Percentiles rank a stretch among this genome's conserved stretches.
Conservation (phyloP, 2,113 vertebrate species). For the Ictalurus punctatus region DNA sequence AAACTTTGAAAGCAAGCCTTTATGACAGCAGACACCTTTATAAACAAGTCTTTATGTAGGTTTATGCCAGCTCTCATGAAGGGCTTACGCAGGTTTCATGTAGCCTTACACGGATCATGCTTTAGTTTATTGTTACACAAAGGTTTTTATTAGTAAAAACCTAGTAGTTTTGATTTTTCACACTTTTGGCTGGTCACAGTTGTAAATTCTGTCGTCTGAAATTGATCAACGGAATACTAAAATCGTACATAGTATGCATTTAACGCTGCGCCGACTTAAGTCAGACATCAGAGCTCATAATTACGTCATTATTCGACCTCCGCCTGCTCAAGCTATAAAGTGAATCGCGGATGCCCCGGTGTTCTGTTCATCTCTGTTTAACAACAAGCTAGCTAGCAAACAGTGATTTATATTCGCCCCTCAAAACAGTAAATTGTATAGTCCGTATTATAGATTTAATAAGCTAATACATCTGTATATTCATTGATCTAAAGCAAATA, state of each 20-base stretch:
- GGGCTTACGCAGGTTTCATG: not conserved
- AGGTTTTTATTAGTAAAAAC: not conserved
- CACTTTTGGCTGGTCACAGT: not conserved
- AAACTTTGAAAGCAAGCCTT: not conserved
- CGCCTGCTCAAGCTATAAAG: not conserved
- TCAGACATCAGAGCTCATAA: not conserved
- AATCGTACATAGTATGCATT: not conserved
- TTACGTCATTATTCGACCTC: not conserved
- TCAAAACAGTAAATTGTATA: not conserved
- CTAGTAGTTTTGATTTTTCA: not conserved
- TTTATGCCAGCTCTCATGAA: not conserved
- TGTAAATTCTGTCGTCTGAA: not conserved
- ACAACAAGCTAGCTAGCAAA: not conserved
- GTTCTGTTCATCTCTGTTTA: not conserved
- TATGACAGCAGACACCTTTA: not conserved
- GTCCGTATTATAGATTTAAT: not conserved
- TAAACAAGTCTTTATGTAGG: not conserved
- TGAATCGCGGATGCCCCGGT: no score
- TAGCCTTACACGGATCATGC: not conserved
- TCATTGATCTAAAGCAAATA: not conserved
- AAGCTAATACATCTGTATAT: not conserved
- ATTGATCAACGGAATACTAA: not conserved
- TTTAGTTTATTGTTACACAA: not conserved
- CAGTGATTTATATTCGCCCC: not conserved
- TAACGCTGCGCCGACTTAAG: not conserved